These are phyloP conservation scores for Mus minutoides DNA, from an alignment of 2,797 vertebrate genomes.

Conservation along the genomic window DNA sequence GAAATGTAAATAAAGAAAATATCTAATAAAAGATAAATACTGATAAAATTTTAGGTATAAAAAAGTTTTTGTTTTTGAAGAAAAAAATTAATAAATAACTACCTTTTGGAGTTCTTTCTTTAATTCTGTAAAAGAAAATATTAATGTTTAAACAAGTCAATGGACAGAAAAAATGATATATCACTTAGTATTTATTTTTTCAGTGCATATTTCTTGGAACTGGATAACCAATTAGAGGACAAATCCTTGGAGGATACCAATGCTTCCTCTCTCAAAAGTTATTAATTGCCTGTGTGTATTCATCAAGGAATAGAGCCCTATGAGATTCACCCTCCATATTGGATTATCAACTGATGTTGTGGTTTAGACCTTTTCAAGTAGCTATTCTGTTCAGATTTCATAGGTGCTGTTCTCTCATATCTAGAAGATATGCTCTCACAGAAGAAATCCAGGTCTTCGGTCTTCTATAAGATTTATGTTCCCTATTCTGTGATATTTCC, in stretches of 20 bases:
- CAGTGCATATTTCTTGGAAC: neutral
- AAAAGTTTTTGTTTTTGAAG: neutral
- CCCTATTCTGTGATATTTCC: neutral
- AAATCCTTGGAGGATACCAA: neutral
- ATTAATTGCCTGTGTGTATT: neutral
- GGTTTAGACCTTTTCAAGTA: neutral
- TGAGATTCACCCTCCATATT: neutral
- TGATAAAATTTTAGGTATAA: too few species aligned
- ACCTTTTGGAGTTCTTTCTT: neutral
- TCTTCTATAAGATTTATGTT: neutral
- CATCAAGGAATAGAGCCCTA: too few species aligned
- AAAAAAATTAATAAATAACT: constrained; percentile 52
- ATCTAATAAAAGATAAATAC: too few species aligned
- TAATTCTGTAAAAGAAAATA: constrained; percentile 34
- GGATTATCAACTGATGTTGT: neutral
- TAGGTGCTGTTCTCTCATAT: neutral
- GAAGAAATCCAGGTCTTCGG: neutral
- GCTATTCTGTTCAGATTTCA: neutral
- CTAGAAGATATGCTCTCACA: neutral
- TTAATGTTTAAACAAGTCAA: constrained; percentile 9
- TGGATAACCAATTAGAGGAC: neutral
- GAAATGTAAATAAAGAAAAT: too few species aligned
- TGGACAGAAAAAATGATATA: constrained; percentile 23
- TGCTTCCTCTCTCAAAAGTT: neutral
- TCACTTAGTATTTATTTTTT: neutral